A percentile compares a stretch with the other conserved stretches of the same genome.
These are phyloP conservation scores for Micromesistius poutassou DNA, from an alignment of 2,797 vertebrate species.

Conservation along the genomic window DNA sequence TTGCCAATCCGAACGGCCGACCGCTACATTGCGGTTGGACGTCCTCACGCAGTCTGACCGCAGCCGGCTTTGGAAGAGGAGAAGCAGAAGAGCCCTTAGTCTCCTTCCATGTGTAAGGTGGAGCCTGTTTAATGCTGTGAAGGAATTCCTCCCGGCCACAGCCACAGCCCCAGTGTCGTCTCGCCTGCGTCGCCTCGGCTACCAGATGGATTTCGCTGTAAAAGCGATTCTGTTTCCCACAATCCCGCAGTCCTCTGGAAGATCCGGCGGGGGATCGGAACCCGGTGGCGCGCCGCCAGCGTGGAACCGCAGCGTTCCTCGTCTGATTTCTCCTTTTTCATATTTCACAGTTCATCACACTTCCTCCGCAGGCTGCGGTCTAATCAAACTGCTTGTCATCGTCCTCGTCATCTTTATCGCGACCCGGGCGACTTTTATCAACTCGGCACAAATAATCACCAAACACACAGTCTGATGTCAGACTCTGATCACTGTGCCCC, in stretches of 20 bases:
- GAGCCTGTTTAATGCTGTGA: neutral
- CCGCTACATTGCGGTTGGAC: neutral
- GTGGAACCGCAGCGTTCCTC: neutral
- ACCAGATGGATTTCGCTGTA: neutral
- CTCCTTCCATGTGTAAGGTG: neutral
- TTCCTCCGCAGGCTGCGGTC: conserved; percentile 23
- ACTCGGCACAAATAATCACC: conserved; percentile 13
- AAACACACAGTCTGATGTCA: conserved; percentile 5
- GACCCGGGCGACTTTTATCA: conserved; percentile 1
- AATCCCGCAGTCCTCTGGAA: neutral
- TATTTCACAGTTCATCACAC: conserved; percentile 29
- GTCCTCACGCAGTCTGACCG: neutral
- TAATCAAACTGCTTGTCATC: conserved; percentile 42
- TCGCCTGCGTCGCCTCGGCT: neutral
- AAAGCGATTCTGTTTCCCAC: neutral
- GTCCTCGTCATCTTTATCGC: conserved; percentile 13
- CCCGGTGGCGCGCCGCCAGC: neutral
- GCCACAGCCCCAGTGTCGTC: neutral
- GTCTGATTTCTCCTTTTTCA: conserved; percentile 5
- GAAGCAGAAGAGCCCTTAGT: neutral
- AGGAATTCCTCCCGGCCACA: neutral
- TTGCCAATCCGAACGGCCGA: no score
- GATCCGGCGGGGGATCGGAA: neutral
- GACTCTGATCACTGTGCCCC: conserved; percentile 1
- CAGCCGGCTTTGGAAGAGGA: neutral